Percentiles rank a stretch among this genome's conserved stretches.
Conservation (phyloP, 2,113 vertebrate species). For the Catharus fuscescens region DNA sequence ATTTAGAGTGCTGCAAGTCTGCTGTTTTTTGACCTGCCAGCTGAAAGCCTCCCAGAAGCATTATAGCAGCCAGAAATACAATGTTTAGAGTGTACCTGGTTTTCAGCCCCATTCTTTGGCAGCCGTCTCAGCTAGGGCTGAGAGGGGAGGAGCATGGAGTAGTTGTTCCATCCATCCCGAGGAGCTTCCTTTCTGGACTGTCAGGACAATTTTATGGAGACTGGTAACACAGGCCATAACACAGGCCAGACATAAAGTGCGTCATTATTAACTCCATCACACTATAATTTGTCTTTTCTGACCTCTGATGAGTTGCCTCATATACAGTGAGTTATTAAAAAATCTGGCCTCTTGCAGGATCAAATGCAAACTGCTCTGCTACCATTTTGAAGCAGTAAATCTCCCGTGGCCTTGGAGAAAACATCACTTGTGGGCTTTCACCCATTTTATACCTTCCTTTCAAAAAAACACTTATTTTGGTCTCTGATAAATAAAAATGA, state of each 20-base stretch:
- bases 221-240: not conserved
- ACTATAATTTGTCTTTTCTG: not conserved
- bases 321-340: not conserved
- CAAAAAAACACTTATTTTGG: not conserved
- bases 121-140: not conserved
- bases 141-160: not conserved
- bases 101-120: conserved; percentile 21
- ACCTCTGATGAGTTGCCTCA: not conserved
- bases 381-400: conserved; percentile 7
- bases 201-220: not conserved
- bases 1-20: not conserved
- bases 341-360: not conserved
- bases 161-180: not conserved
- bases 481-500: not conserved
- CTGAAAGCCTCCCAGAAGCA: not conserved
- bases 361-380: not conserved
- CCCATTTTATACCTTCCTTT: conserved; percentile 1
- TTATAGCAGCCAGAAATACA: not conserved
- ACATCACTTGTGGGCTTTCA: not conserved
- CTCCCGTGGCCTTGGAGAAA: not conserved
- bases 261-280: not conserved
- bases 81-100: not conserved
- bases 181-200: not conserved
- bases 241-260: not conserved
- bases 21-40: not conserved